Evolutionary conservation across 2,797 vertebrate genomes (phyloP).

Genomic region (Echiichthys vipera): DNA sequence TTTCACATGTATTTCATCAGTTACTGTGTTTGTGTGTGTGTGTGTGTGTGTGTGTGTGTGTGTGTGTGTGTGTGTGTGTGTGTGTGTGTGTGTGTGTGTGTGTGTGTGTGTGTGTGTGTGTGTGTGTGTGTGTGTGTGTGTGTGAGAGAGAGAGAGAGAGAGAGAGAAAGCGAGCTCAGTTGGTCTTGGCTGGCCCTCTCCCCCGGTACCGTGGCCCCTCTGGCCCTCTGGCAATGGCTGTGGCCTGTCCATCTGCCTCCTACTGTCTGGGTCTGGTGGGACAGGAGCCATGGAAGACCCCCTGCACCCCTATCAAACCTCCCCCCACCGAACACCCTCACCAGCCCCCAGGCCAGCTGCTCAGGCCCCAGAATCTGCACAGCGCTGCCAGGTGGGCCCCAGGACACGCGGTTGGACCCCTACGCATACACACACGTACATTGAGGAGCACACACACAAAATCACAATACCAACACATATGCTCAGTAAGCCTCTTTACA

Average conservation of each 20-base stretch:
- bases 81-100: conserved; percentile 14
- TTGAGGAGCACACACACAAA: conserved; percentile 40
- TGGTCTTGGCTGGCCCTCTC: conserved; percentile 70
- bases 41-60: conserved; percentile 11
- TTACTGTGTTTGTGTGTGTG: conserved; percentile 20
- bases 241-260: conserved; percentile 86
- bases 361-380: conserved; percentile 74
- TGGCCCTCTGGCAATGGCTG: conserved; percentile 80
- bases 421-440: conserved; percentile 45
- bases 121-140: conserved; percentile 10
- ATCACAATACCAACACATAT: conserved; percentile 76
- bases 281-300: conserved; percentile 72
- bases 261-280: conserved; percentile 77
- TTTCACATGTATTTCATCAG: conserved; percentile 23
- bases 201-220: conserved; percentile 67
- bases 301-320: conserved; percentile 46
- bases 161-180: conserved; percentile 55
- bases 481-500: conserved; percentile 76
- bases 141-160: too few species aligned
- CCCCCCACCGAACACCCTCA: conserved; percentile 50
- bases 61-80: conserved; percentile 11
- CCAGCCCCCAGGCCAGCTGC: conserved; percentile 79
- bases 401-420: conserved; percentile 70
- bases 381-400: conserved; percentile 78
- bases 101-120: conserved; percentile 9